Percentiles rank a stretch among this genome's conserved stretches.
phyloP scores from a whole-genome alignment of 2,797 vertebrate genomes.

The Lutjanus argentimaculatus region DNA sequence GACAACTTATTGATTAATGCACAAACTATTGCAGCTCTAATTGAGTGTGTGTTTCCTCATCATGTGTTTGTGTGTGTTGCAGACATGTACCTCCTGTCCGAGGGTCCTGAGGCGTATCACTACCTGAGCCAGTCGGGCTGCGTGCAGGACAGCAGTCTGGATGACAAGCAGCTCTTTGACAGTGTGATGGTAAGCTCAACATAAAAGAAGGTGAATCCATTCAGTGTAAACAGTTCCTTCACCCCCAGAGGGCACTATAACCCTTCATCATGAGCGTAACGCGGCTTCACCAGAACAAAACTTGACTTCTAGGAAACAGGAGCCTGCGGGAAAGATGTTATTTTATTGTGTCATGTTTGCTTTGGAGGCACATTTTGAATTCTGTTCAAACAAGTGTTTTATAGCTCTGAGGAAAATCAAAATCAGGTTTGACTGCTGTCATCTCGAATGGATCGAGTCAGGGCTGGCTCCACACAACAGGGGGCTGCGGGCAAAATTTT shows the following conservation, averaged over 20 bases:
- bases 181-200: conserved; percentile 90
- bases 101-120: conserved; percentile 86
- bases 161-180: conserved; percentile 89
- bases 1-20: too few relatives aligned
- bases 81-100: conserved; percentile 88
- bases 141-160: conserved; percentile 87
- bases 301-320: conserved; percentile 8
- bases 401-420: background rate
- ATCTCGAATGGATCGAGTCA: background rate
- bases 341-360: conserved; percentile 10
- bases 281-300: background rate
- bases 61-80: conserved; percentile 42
- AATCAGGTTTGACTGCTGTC: background rate
- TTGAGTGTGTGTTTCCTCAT: background rate
- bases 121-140: conserved; percentile 93
- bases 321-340: background rate
- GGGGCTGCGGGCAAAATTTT: too few relatives aligned
- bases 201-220: background rate
- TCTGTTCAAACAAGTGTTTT: background rate
- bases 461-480: too few relatives aligned
- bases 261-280: background rate
- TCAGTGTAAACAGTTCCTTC: background rate
- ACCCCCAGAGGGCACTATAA: conserved; percentile 67
- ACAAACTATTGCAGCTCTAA: background rate
- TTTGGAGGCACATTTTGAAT: background rate